Percentiles rank a stretch among this genome's conserved stretches.
Conservation (phyloP, 2,113 vertebrate genomes). For the Seriola dumerili region DNA sequence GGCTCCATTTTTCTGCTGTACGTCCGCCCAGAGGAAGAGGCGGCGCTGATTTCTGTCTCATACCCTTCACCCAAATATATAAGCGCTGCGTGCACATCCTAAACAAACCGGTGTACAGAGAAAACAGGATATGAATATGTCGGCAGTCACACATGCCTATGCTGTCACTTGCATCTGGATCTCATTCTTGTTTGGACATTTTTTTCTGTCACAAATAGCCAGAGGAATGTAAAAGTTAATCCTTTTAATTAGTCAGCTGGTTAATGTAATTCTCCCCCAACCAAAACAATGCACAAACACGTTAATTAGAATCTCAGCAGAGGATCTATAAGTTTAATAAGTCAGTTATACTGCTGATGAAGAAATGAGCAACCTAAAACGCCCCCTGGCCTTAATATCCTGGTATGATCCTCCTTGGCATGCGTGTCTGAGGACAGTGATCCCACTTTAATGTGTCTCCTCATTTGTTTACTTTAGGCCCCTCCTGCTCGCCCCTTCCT, state of each 20-base stretch:
- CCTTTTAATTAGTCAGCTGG: slow-evolving; percentile 35
- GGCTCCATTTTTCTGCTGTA: slow-evolving; percentile 17
- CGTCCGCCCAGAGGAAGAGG: slow-evolving; percentile 60
- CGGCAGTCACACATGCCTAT: not conserved
- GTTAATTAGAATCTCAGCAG: slow-evolving; percentile 23
- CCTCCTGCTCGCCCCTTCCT: not conserved
- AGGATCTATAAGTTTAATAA: slow-evolving; percentile 30
- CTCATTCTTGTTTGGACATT: not conserved
- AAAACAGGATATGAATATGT: slow-evolving; percentile 69
- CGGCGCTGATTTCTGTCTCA: slow-evolving; percentile 34
- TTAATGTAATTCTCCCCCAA: not conserved
- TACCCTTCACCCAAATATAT: slow-evolving; percentile 32
- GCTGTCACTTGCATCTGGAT: slow-evolving; percentile 12
- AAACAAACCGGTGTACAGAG: slow-evolving; percentile 33
- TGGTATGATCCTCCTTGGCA: slow-evolving; percentile 48
- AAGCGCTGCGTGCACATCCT: slow-evolving; percentile 40
- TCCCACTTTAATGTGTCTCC: slow-evolving; percentile 64
- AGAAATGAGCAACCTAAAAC: slow-evolving; percentile 43
- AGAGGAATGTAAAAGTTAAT: slow-evolving; percentile 25
- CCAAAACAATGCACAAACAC: slow-evolving; percentile 17
- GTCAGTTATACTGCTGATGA: slow-evolving; percentile 35
- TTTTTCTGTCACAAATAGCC: slow-evolving; percentile 1
- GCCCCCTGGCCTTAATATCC: slow-evolving; percentile 63
- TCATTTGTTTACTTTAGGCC: slow-evolving; percentile 46
- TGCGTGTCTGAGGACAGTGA: slow-evolving; percentile 58